These are phyloP conservation scores for Falco rusticolus DNA, from an alignment of 2,797 vertebrate genomes.

Conservation along the genomic window DNA sequence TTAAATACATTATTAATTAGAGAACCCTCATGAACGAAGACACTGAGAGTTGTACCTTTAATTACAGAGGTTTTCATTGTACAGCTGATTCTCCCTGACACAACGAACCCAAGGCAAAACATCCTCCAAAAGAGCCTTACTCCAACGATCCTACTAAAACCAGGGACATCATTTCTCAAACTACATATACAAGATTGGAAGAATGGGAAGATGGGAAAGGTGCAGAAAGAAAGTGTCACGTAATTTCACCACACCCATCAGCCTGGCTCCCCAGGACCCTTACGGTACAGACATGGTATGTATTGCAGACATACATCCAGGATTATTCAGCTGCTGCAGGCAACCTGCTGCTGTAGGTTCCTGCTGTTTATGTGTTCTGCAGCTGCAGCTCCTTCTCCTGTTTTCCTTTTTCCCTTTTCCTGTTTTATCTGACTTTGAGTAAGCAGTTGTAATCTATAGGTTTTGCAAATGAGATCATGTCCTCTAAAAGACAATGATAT, in stretches of 20 bases:
- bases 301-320: accelerated
- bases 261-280: neutral
- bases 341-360: neutral
- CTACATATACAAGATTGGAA: neutral
- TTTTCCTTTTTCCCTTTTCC: neutral
- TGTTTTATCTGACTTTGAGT: neutral
- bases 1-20: constrained; percentile 43
- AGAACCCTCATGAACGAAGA: neutral
- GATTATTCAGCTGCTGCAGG: neutral
- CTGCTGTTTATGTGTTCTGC: neutral
- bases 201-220: neutral
- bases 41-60: neutral
- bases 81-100: neutral
- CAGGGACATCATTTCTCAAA: neutral
- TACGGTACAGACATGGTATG: no score
- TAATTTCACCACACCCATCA: neutral
- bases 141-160: neutral
- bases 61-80: neutral
- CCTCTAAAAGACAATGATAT: neutral
- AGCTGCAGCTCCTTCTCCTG: neutral
- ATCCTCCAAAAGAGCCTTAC: neutral
- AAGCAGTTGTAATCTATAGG: neutral
- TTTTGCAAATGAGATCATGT: neutral
- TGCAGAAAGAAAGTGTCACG: neutral
- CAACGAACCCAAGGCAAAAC: neutral